Evolutionary conservation across 2,113 vertebrate genomes (phyloP), one percentile per base, ranked within the genome.

Genomic region (Zosterops japonicus): DNA sequence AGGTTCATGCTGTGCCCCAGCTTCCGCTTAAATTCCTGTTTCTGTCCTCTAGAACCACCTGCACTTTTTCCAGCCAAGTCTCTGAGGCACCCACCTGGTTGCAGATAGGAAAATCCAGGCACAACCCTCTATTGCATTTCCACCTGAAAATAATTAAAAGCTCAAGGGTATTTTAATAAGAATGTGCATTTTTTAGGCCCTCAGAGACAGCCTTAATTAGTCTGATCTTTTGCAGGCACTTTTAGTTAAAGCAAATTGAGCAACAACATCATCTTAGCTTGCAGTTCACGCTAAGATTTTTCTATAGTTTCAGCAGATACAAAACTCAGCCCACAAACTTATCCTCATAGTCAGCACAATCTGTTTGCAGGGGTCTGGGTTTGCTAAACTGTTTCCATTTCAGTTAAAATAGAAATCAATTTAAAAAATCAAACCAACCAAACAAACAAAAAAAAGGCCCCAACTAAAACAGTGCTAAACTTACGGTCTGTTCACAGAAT

Each of bases 91-190:
- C 24, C 41, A 80, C 20, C n/a, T 65, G 28, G 11, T 75, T 83
- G 19, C 49, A 42, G 28, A 44, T 9, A 78, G 72, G 19, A 94
- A 89, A 87, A 87, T 75, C 24, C 35, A 87, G 59, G 9, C 53
- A 56, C 3, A 71, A 68, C 36, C 19, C 13, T 71, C 18, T 64
- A 29, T 13, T 75, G 25, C 42, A 68, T 31, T 92, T 95, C 56
- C 57, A 87, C 72, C 79, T 89, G 72, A 87, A 93, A 93, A 92
- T 94, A 93, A 92, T 76, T 87, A 77, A 96, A 95, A 96, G 47
- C 46, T 71, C 83, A 87, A 78, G 80, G 83, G 63, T 53, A 60
- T 84, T 94, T 93, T 85, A 90, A 83, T 65, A 79, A 70, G 69
- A 67, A 55, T 80, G 12, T 83, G 41, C 68, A 68, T 88, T 90